Base-by-base conservation (phyloP, 2,797 vertebrate genomes). In the Eulemur rubriventer region DNA sequence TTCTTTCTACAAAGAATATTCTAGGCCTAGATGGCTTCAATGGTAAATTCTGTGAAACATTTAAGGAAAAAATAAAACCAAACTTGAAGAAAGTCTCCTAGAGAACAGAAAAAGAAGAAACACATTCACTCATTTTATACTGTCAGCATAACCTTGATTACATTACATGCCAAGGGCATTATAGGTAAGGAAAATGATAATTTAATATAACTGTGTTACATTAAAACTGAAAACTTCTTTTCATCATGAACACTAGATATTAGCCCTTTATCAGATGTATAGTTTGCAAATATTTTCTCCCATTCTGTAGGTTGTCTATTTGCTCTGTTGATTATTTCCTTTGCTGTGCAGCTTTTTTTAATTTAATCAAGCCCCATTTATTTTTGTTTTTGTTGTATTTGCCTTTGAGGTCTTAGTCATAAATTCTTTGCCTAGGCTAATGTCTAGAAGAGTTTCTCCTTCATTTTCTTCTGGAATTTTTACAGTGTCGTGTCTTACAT, bases 211-310 rank as follows among this genome's bases (percentile, higher is more conserved):
- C 35, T 86, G 48, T 41, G 48, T 91, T 94, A 95, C 20, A 91
- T 81, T 97, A 73, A 95, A 92, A 86, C 80, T 6, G 35, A 89
- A 94, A 86, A 70, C 14, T 82, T 93, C 17, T 95, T 63, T 65
- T 65, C n/a, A 84, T 76, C 38, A 46, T 82, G 46, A 82, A 63
- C 38, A 79, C 13, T 93, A 65, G 63, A 4, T 65, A 65, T n/a
- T n/a, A 65, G 30, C 63, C 16, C 63, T 65, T 65, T 65, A n/a
- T 65, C 33, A 17, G 1, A 65, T 18, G 7, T n/a, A 65, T 65
- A n/a, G 63, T 65, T 65, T n/a, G 33, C 33, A 65, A 65, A 65
- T n/a, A n/a, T 65, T 65, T 65, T 65, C 33, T 65, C 16, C 7
- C 16, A 18, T 65, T 65, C 33, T 65, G 63, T 17, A n/a, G 63